Conservation (phyloP, 2,888 invertebrate genomes). For the Microctonus hyperodae region DNA sequence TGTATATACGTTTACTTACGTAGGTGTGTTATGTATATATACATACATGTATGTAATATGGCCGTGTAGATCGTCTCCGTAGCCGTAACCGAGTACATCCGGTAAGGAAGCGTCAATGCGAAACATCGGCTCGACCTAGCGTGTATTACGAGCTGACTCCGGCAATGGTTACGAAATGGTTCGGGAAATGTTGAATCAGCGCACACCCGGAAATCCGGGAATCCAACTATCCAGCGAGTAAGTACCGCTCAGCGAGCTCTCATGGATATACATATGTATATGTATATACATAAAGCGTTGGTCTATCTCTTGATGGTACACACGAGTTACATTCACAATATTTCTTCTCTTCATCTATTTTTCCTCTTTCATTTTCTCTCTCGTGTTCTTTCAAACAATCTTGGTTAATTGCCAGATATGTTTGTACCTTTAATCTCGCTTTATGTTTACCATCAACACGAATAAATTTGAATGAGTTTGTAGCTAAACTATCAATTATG, state of each 20-base stretch:
- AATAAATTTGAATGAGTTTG: constrained; percentile 6
- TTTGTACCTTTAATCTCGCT: neutral
- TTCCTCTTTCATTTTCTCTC: neutral
- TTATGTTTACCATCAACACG: neutral
- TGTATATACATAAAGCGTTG: constrained; percentile 13
- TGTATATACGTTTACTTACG: neutral
- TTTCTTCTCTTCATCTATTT: neutral
- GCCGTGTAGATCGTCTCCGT: constrained; percentile 40
- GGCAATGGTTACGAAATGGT: constrained; percentile 30
- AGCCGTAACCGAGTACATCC: constrained; percentile 51
- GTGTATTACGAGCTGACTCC: constrained; percentile 30
- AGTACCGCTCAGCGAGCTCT: constrained; percentile 17
- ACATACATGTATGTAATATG: constrained; percentile 12
- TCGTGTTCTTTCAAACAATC: neutral
- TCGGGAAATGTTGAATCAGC: constrained; percentile 35
- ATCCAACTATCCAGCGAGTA: constrained; percentile 32
- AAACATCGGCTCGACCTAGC: constrained; percentile 31
- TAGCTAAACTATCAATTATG: neutral
- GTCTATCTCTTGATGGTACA: neutral
- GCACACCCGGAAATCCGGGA: constrained; percentile 32
- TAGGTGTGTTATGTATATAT: neutral
- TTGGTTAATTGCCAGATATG: neutral
- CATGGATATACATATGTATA: neutral
- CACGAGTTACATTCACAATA: neutral
- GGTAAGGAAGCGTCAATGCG: constrained; percentile 47